Evolutionary conservation across 2,888 invertebrate genomes (phyloP), one percentile per base, ranked within the genome.

Genomic region (Hemicrepidius hirtus): DNA sequence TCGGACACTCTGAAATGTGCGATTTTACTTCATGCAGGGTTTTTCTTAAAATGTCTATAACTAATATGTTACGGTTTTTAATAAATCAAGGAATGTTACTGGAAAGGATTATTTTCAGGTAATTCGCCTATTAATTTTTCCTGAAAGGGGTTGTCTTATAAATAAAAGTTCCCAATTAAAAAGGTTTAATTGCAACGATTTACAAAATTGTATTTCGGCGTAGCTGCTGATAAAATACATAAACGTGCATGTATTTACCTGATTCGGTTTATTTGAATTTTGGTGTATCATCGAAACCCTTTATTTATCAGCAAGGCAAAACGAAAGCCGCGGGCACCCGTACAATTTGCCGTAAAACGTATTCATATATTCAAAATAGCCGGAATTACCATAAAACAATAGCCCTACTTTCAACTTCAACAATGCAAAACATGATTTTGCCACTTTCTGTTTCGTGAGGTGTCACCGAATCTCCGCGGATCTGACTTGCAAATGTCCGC

Each of bases 401-500:
- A 75, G 74, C 68, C 70, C 76, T 72, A 76, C 75, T 78, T 77
- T 76, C 75, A 73, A 76, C 75, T 73, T 65, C 66, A 75, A 75
- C 76, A 77, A 77, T 75, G 75, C 76, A 71, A 75, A 79, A 78
- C 79, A 78, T 75, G 77, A 78, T 78, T 80, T 79, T 76, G 77
- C 76, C 78, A 80, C 78, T 81, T 81, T 79, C 79, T 75, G 78
- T 79, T 77, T 79, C 78, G 75, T 77, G 76, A 78, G 79, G 78
- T 80, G 80, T 79, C 78, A 78, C 77, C 70, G 75, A 74, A 66
- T 77, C 66, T 75, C 74, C 72, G 71, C 71, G 69, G 77, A 82
- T 82, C 78, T 81, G 79, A 81, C 80, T 82, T 82, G 81, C 82
- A 81, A 81, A 82, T 82, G 71, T 71, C 73, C 78, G 71, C 75